These are phyloP conservation scores for Lates calcarifer DNA, from an alignment of 2,113 vertebrate genomes.

Conservation along the genomic window DNA sequence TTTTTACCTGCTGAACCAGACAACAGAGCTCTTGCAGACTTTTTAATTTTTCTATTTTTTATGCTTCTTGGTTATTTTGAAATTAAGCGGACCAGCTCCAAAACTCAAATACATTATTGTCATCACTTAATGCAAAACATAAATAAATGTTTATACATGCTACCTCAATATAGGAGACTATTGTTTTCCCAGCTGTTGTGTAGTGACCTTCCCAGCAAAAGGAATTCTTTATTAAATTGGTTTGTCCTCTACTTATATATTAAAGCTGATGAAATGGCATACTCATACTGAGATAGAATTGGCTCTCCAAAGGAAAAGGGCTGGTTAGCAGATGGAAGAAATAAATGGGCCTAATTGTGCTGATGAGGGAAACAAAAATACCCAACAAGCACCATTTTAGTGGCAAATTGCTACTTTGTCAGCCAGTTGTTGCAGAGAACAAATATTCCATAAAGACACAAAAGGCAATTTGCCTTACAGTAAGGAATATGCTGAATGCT, in stretches of 20 bases:
- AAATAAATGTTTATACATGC: conserved; percentile 19
- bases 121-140: conserved; percentile 2
- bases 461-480: conserved; percentile 54
- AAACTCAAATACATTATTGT: not conserved
- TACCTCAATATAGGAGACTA: not conserved
- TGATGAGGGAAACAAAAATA: conserved; percentile 66
- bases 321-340: conserved; percentile 55
- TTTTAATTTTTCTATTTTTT: not conserved
- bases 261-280: conserved; percentile 54
- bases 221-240: conserved; percentile 46
- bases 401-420: conserved; percentile 63
- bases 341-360: conserved; percentile 73
- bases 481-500: conserved; percentile 55
- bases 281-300: conserved; percentile 42
- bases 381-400: conserved; percentile 62
- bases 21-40: not conserved
- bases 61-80: conserved; percentile 13
- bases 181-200: conserved; percentile 28
- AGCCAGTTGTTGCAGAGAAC: conserved; percentile 46
- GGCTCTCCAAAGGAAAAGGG: conserved; percentile 53
- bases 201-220: conserved; percentile 38
- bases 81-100: conserved; percentile 19
- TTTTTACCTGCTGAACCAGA: too few species aligned
- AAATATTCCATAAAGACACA: conserved; percentile 59
- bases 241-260: conserved; percentile 42